Evolutionary conservation across 2,113 vertebrate species (phyloP), one percentile per base, ranked within the genome.

Genomic region (Paramisgurnus dabryanus): DNA sequence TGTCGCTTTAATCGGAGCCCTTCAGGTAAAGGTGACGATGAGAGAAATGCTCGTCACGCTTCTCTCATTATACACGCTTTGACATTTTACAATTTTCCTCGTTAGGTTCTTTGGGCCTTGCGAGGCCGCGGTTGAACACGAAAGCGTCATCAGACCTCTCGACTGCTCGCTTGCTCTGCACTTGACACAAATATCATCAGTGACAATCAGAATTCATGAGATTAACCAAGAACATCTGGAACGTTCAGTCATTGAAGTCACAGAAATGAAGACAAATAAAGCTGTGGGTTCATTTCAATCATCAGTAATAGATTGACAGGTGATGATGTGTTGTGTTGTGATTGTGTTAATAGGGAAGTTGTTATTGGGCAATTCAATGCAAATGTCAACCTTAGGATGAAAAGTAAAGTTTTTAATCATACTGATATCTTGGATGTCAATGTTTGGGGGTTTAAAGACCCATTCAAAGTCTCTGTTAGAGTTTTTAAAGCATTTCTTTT

Each of bases 51-150:
- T 72, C 81, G 83, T 82, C 80, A 65, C 43, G 74, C 68, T 17
- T 78, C 80, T 78, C 76, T 85, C 76, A 83, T 87, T 85, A 85
- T 83, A 86, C 83, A 82, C 83, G 65, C 63, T 80, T 76, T 88
- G 81, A 84, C 80, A 83, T 87, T 82, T 72, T 76, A 76, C 81
- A 80, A 75, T 79, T 79, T 71, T 78, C 69, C 78, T 80, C 66
- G 49, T 81, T 81, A 83, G 67, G 66, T 39, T 65, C 64, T 49
- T 57, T 49, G 43, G 39, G 55, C 67, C 72, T 45, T 61, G 45
- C 27, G 40, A 66, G 64, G 76, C 76, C 71, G 67, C 53, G 50
- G 67, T 71, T 77, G 79, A 82, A 72, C 65, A 75, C 63, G 50
- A 69, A 34, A 60, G 67, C 67, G 40, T 49, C 58, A 70, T 80